Percentiles rank a stretch among this genome's conserved stretches.
phyloP scores from a whole-genome alignment of 2,888 invertebrate genomes.

The Caenorhabditis virilis region DNA sequence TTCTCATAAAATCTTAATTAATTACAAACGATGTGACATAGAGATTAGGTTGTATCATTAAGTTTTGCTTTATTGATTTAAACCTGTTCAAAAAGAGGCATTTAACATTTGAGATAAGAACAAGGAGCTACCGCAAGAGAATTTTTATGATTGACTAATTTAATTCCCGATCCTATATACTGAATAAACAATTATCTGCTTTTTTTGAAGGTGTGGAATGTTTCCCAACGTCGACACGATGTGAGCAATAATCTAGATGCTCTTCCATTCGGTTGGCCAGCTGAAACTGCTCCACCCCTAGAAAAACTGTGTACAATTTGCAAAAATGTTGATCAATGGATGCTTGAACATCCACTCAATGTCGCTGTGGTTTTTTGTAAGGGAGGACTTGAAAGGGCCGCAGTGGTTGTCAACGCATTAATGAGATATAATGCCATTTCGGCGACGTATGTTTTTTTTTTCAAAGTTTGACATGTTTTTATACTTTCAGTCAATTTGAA shows the following conservation, averaged over 20 bases:
- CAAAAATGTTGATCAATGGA: slow-evolving; percentile 90
- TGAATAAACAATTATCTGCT: not conserved
- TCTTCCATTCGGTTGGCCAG: slow-evolving; percentile 83
- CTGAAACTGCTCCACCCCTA: slow-evolving; percentile 81
- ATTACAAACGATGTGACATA: too few relatives aligned
- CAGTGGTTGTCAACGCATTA: slow-evolving; percentile 86
- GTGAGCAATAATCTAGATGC: slow-evolving; percentile 75
- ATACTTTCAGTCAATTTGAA: too few relatives aligned
- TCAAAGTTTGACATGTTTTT: too few relatives aligned
- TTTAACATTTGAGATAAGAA: too few relatives aligned
- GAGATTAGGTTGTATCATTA: not conserved
- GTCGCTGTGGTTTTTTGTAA: slow-evolving; percentile 84
- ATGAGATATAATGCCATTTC: slow-evolving; percentile 93
- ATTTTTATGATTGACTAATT: too few relatives aligned
- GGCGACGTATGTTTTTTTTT: slow-evolving; percentile 72
- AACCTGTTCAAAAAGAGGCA: too few relatives aligned
- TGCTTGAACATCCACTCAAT: slow-evolving; percentile 81
- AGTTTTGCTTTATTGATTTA: not conserved
- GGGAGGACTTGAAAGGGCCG: slow-evolving; percentile 83
- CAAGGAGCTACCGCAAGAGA: too few relatives aligned
- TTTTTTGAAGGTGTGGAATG: slow-evolving; percentile 81
- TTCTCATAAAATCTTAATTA: too few relatives aligned
- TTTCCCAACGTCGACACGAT: slow-evolving; percentile 77
- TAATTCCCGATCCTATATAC: too few relatives aligned
- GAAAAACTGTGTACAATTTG: slow-evolving; percentile 88